Conservation (phyloP, 37 sponge, comb jelly and placozoan genomes). For the Beroe ovata region DNA sequence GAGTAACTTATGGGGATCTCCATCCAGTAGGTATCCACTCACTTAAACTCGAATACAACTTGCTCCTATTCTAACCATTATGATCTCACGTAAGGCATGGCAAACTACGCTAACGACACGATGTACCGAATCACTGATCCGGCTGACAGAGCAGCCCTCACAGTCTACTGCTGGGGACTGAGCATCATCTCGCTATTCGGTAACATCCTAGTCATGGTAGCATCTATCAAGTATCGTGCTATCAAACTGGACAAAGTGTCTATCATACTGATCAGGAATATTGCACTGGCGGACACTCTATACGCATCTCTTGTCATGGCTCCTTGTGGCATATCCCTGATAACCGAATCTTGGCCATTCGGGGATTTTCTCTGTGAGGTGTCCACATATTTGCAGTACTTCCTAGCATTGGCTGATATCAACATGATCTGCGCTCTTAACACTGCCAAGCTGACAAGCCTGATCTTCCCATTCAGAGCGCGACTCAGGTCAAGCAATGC, state of each 20-base stretch:
- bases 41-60: no score
- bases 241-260: slow-evolving; percentile 47
- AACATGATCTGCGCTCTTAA: slow-evolving; percentile 7
- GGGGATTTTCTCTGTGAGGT: neutral
- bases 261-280: slow-evolving; percentile 8
- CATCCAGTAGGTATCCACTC: no score
- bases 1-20: no score
- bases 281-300: neutral
- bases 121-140: slow-evolving; percentile 1
- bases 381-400: neutral
- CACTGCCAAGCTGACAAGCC: slow-evolving; percentile 32
- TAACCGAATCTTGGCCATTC: neutral
- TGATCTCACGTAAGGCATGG: no score
- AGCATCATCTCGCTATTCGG: slow-evolving; percentile 12
- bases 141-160: neutral
- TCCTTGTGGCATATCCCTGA: neutral
- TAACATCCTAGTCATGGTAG: slow-evolving; percentile 16
- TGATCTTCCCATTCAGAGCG: slow-evolving; percentile 37
- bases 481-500: neutral
- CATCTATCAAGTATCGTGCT: slow-evolving; percentile 3
- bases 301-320: neutral
- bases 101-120: no score
- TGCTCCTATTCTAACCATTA: no score
- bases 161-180: neutral
- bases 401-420: neutral